These are phyloP conservation scores for Palythoa grandis DNA, from an alignment of 92 coral and sea anemone species.

Conservation along the genomic window DNA sequence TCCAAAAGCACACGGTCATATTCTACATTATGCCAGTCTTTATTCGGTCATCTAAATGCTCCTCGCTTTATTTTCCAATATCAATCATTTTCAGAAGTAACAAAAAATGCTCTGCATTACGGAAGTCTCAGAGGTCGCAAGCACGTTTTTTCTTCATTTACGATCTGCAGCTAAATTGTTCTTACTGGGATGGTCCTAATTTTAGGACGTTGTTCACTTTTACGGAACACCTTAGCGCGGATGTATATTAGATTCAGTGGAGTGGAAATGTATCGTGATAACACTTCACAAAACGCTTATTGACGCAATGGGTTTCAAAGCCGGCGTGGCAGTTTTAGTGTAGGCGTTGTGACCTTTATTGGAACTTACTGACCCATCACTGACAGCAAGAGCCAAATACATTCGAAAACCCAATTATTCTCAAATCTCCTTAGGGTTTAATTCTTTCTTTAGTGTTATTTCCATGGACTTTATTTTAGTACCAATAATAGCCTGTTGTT, in stretches of 20 bases:
- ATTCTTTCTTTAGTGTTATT: constrained; percentile 79
- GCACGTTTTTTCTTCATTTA: not conserved
- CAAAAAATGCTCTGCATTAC: not conserved
- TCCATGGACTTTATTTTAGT: constrained; percentile 88
- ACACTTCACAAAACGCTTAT: not conserved
- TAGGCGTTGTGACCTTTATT: constrained; percentile 52
- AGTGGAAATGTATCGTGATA: constrained; percentile 45
- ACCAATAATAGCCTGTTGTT: constrained; percentile 93
- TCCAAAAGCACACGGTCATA: not conserved
- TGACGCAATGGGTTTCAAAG: constrained; percentile 27
- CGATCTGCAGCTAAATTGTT: not conserved
- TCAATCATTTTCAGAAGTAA: not conserved
- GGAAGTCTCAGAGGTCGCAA: not conserved
- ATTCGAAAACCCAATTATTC: constrained; percentile 81
- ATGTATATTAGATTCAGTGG: constrained; percentile 1
- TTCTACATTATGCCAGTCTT: not conserved
- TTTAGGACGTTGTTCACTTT: not conserved
- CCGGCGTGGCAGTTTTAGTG: constrained; percentile 46
- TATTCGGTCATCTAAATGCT: not conserved
- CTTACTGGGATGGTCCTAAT: not conserved
- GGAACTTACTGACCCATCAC: constrained; percentile 55
- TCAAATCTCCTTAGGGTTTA: constrained; percentile 78
- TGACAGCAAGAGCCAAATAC: constrained; percentile 37
- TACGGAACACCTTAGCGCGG: not conserved
- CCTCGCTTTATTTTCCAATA: not conserved